Evolutionary conservation across 2,888 invertebrate species (phyloP).

Genomic region (Theristus sp.): DNA sequence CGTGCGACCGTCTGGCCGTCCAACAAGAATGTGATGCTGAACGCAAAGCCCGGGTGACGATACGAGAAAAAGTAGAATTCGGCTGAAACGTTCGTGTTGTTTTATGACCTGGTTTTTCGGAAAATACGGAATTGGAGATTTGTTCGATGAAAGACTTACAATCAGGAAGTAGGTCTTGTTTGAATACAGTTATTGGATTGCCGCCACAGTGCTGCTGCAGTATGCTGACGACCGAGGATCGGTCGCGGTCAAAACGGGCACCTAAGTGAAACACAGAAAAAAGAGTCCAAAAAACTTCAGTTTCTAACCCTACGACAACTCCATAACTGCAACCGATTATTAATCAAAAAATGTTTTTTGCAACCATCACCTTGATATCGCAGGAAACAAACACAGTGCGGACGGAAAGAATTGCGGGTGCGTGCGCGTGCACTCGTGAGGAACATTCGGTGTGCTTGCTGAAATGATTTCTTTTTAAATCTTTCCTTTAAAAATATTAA

Average conservation of each 20-base stretch:
- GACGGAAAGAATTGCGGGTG: neutral
- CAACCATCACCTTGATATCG: no score
- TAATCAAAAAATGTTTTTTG: no score
- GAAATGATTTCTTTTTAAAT: no score
- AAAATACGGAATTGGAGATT: no score
- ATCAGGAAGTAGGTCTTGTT: conserved; percentile 20
- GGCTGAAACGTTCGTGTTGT: neutral
- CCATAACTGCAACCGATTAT: no score
- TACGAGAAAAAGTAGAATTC: conserved; percentile 5
- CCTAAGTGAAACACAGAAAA: no score
- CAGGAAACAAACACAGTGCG: neutral
- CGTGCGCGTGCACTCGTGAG: neutral
- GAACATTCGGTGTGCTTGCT: neutral
- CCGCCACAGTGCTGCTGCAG: conserved; percentile 34
- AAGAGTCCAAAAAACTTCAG: no score
- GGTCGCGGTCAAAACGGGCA: neutral
- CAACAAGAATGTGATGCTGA: neutral
- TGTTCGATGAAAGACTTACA: no score
- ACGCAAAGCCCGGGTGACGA: conserved; percentile 3
- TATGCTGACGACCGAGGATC: conserved; percentile 15
- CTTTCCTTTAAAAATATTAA: no score
- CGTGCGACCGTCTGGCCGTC: neutral
- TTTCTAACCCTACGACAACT: no score
- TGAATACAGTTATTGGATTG: conserved; percentile 31
- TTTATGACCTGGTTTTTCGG: neutral